Base-by-base conservation (phyloP, 2,113 vertebrate genomes). In the Pampusana beccarii region DNA sequence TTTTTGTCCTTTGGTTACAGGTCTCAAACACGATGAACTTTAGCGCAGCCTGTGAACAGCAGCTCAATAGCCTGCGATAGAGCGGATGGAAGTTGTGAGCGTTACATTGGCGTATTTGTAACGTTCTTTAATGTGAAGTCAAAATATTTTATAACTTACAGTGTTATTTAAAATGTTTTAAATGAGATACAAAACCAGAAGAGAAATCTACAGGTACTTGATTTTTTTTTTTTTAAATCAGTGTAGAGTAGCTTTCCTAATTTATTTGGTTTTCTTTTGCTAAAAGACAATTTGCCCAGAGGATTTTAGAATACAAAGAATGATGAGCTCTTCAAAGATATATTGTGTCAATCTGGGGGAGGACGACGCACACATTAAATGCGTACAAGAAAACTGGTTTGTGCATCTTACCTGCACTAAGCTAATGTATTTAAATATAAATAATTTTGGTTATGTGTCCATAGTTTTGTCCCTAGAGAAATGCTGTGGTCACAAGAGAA, bases 21-120 rank as follows among this genome's bases (percentile, higher is more conserved):
- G 96, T 94, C 89, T 93, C 66, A 96, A 82, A 40, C 99, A 98
- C 0, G 99, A 99, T 97, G 99, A 99, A 97, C 99, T 99, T 97
- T 99, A 99, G 98, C 94, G 54, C 33, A 42, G 34, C 51, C 70
- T 16, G 0, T 19, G 29, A 56, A 25, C 58, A 66, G 60, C 90
- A 57, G 4, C 65, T 34, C 88, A 29, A 1, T 3, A 23, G 31
- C 64, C 88, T 80, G 71, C 13, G 10, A 82, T 40, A 56, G 84
- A 71, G 73, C 48, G 54, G 73, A 8, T 3, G 42, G 69, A 71
- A 67, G 77, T 57, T 73, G 56, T 14, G 21, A 64, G 69, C 81
- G 50, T 90, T 95, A 65, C 34, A 16, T 5, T 79, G 92, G 58
- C 66, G 31, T 75, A 25, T 82, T 54, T 62, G 86, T 72, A 79